Percentiles rank a stretch among this genome's conserved stretches.
Conservation (phyloP, 1,140 invertebrate species). For the Ips typographus region DNA sequence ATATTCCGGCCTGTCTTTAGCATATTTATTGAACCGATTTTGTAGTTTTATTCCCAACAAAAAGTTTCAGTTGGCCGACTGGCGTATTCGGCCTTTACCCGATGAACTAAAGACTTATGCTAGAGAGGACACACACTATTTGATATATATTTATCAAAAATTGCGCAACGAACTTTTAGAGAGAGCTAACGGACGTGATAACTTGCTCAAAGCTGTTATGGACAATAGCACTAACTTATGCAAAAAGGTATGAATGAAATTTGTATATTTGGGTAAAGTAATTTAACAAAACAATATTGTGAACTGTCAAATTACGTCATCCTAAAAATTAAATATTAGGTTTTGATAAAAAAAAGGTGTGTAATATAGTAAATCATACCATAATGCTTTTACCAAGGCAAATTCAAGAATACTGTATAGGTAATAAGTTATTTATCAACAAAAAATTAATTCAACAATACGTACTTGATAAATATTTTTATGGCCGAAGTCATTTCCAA, state of each 20-base stretch:
- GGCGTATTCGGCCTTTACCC: conserved; percentile 91
- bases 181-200: conserved; percentile 65
- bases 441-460: too few relatives aligned
- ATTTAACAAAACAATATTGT: too few relatives aligned
- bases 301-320: not conserved
- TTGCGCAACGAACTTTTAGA: conserved; percentile 79
- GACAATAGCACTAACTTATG: conserved; percentile 74
- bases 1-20: conserved; percentile 73
- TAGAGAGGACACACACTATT: conserved; percentile 91
- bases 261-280: too few relatives aligned
- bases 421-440: too few relatives aligned
- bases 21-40: conserved; percentile 77
- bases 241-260: conserved; percentile 54
- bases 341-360: too few relatives aligned
- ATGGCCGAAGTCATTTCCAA: too few relatives aligned
- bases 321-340: not conserved
- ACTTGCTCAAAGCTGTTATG: conserved; percentile 71
- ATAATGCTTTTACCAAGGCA: too few relatives aligned
- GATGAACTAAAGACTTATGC: conserved; percentile 86
- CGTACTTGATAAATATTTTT: too few relatives aligned
- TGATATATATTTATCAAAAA: conserved; percentile 88
- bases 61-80: conserved; percentile 91
- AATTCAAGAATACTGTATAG: too few relatives aligned
- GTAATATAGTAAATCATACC: too few relatives aligned
- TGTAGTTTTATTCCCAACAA: conserved; percentile 84